A percentile compares a stretch with the other conserved stretches of the same genome.
phyloP scores from a whole-genome alignment of 1,140 invertebrate species.

The Drusus annulatus region DNA sequence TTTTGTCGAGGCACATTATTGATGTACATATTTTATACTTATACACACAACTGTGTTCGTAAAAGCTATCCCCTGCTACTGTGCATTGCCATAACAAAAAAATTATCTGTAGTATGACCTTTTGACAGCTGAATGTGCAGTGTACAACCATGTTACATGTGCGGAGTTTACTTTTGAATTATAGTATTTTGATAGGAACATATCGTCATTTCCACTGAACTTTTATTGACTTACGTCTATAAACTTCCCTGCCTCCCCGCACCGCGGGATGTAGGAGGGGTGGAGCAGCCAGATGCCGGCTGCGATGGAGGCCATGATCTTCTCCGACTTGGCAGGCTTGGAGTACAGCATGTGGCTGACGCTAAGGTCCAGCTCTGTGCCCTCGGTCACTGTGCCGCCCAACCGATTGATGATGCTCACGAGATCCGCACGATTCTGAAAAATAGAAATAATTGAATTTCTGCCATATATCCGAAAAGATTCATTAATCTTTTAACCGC shows the following conservation, averaged over 20 bases:
- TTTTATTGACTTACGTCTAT: constrained; percentile 72
- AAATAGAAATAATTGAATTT: neutral
- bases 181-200: too few species aligned
- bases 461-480: neutral
- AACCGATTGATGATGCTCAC: constrained; percentile 72
- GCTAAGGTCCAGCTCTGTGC: constrained; percentile 75
- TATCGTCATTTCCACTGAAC: too few species aligned
- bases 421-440: constrained; percentile 67
- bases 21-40: too few species aligned
- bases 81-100: too few species aligned
- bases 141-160: too few species aligned
- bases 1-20: too few species aligned
- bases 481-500: too few species aligned
- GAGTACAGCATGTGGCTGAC: constrained; percentile 86
- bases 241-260: constrained; percentile 75
- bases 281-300: constrained; percentile 91
- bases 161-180: too few species aligned
- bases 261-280: constrained; percentile 82
- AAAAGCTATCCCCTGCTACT: too few species aligned
- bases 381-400: constrained; percentile 78
- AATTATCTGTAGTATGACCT: too few species aligned
- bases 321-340: constrained; percentile 85
- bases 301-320: constrained; percentile 86
- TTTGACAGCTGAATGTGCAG: too few species aligned
- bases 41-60: too few species aligned